phyloP scores from a whole-genome alignment of 1,140 invertebrate species.

The Drosophila littoralis region DNA sequence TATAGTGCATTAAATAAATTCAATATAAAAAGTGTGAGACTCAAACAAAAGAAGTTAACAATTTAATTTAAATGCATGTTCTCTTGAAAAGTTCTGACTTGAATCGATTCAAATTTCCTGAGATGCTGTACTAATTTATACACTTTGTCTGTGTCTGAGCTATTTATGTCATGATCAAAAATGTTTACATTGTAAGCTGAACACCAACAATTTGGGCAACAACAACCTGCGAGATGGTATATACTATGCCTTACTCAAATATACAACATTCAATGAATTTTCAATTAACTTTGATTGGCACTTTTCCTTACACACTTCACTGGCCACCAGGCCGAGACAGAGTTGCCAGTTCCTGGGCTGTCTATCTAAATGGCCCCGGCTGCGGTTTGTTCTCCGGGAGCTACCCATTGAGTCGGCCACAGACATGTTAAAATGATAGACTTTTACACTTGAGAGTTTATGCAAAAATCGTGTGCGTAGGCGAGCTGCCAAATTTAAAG shows the following conservation, averaged over 20 bases:
- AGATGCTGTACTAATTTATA: conserved; percentile 42
- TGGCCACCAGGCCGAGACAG: conserved; percentile 25
- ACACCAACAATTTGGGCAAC: conserved; percentile 44
- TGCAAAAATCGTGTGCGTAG: conserved; percentile 48
- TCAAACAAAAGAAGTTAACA: no score
- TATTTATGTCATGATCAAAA: conserved; percentile 73
- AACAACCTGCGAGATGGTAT: conserved; percentile 8
- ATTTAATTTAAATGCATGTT: conserved; percentile 2
- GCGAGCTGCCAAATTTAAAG: conserved; percentile 14
- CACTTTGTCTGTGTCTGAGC: conserved; percentile 35
- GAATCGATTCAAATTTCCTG: conserved; percentile 12
- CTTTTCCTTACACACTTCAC: conserved; percentile 72
- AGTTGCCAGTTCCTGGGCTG: conserved; percentile 9
- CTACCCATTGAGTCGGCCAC: conserved; percentile 8
- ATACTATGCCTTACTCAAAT: conserved; percentile 66
- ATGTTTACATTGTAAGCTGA: conserved; percentile 77
- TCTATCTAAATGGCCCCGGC: conserved; percentile 30
- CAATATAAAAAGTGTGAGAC: no score
- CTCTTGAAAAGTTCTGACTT: background rate
- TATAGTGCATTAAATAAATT: no score
- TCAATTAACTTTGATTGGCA: conserved; percentile 82
- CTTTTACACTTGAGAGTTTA: conserved; percentile 42
- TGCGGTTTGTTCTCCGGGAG: conserved; percentile 23
- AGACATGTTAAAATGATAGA: conserved; percentile 56
- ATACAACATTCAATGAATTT: conserved; percentile 82